Evolutionary conservation across 1,140 invertebrate species (phyloP).

Genomic region (Hyles euphorbiae): DNA sequence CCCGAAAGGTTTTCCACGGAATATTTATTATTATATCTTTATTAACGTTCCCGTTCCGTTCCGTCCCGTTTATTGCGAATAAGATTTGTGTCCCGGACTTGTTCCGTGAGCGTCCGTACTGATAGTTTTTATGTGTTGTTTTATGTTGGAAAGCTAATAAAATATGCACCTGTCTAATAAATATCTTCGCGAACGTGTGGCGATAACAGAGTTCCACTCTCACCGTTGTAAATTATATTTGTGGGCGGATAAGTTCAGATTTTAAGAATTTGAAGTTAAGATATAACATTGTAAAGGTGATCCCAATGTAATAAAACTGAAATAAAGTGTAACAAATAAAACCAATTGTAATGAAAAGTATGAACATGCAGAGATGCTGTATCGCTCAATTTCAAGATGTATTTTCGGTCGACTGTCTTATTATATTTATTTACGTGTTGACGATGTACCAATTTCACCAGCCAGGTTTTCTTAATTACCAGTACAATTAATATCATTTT

Average conservation of each 20-base stretch:
- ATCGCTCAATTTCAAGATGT: too few relatives aligned
- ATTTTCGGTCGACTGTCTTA: too few relatives aligned
- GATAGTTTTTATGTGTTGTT: slow-evolving; percentile 46
- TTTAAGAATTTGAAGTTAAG: slow-evolving; percentile 5
- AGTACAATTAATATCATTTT: too few relatives aligned
- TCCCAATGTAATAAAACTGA: too few relatives aligned
- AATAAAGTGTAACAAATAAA: too few relatives aligned
- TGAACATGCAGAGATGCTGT: too few relatives aligned
- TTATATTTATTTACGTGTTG: too few relatives aligned
- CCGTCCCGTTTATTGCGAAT: slow-evolving; percentile 53
- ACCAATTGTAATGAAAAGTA: too few relatives aligned
- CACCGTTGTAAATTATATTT: slow-evolving; percentile 31
- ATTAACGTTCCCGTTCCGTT: slow-evolving; percentile 60
- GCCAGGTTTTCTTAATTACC: too few relatives aligned
- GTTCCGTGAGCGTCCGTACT: slow-evolving; percentile 17
- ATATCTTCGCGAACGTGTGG: slow-evolving; percentile 33
- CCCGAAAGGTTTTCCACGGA: slow-evolving; percentile 57
- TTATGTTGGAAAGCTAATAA: slow-evolving; percentile 43
- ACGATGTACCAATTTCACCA: too few relatives aligned
- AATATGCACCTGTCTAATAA: slow-evolving; percentile 43
- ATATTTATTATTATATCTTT: slow-evolving; percentile 75
- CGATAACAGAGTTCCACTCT: slow-evolving; percentile 29
- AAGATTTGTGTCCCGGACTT: slow-evolving; percentile 40
- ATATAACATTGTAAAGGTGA: too few relatives aligned
- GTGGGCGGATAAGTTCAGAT: slow-evolving; percentile 27